Conservation (phyloP, 2,888 invertebrate species). For the Drosophila prostipennis region DNA sequence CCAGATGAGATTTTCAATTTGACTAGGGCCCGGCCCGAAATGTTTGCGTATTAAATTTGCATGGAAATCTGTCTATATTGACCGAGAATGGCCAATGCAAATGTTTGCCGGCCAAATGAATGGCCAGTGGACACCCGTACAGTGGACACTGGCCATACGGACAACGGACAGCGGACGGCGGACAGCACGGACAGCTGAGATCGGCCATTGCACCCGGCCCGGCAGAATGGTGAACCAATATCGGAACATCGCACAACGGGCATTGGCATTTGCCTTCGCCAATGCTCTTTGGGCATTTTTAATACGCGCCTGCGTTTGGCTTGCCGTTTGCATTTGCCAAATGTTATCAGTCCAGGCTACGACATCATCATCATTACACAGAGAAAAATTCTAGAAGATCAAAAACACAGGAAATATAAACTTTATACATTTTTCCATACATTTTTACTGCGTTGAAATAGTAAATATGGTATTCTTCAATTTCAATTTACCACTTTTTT, state of each 20-base stretch:
- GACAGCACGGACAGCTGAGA: constrained; percentile 24
- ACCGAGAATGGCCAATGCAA: constrained; percentile 82
- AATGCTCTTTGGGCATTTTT: constrained; percentile 79
- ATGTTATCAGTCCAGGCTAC: constrained; percentile 70
- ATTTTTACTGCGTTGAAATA: too few relatives aligned
- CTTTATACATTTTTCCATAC: too few relatives aligned
- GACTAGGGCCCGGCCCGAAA: constrained; percentile 72
- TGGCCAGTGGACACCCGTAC: constrained; percentile 44
- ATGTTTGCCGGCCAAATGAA: constrained; percentile 76
- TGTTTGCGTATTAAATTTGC: constrained; percentile 84
- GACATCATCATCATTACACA: constrained; percentile 27
- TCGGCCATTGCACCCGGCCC: constrained; percentile 69
- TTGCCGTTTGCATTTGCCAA: constrained; percentile 62
- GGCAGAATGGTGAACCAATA: constrained; percentile 28
- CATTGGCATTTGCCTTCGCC: constrained; percentile 50
- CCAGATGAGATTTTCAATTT: constrained; percentile 84
- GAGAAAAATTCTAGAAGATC: constrained; percentile 20
- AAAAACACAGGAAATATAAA: not conserved
- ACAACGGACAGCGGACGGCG: too few relatives aligned
- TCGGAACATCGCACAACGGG: constrained; percentile 27
- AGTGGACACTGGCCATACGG: constrained; percentile 26
- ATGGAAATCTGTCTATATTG: constrained; percentile 84
- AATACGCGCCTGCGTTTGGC: constrained; percentile 72
- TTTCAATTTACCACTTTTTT: too few relatives aligned
- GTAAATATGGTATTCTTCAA: too few relatives aligned